Conservation (phyloP, 2,797 vertebrate species). For the Falco rusticolus region DNA sequence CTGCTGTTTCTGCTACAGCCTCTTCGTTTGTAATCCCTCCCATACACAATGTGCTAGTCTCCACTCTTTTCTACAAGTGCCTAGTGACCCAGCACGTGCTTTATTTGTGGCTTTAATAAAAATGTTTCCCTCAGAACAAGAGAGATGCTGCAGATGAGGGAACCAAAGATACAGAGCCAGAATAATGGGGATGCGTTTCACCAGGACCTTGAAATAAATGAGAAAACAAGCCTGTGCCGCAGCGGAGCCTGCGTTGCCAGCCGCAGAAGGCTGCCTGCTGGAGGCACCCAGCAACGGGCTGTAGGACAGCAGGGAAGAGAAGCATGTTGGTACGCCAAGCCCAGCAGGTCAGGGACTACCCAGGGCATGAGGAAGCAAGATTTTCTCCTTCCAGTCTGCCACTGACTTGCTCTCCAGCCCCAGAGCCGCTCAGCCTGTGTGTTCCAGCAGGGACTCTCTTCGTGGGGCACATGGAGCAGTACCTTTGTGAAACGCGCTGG, state of each 20-base stretch:
- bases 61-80: neutral
- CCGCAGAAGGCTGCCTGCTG: neutral
- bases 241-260: neutral
- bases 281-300: neutral
- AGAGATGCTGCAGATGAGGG: neutral
- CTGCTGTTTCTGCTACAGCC: neutral
- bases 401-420: neutral
- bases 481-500: neutral
- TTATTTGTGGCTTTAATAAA: slow-evolving; percentile 15
- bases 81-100: slow-evolving; percentile 7
- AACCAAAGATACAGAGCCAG: neutral
- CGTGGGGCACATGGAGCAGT: neutral
- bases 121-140: neutral
- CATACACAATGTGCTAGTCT: neutral
- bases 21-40: neutral
- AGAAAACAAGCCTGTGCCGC: neutral
- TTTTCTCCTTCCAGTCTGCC: neutral
- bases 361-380: neutral
- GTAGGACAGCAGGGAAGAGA: neutral
- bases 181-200: neutral
- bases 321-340: neutral
- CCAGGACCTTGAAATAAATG: neutral
- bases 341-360: neutral
- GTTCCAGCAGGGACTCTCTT: neutral
- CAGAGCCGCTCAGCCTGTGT: neutral